These are phyloP conservation scores for Oryzias woworae DNA, from an alignment of 2,113 vertebrate species.

Conservation along the genomic window DNA sequence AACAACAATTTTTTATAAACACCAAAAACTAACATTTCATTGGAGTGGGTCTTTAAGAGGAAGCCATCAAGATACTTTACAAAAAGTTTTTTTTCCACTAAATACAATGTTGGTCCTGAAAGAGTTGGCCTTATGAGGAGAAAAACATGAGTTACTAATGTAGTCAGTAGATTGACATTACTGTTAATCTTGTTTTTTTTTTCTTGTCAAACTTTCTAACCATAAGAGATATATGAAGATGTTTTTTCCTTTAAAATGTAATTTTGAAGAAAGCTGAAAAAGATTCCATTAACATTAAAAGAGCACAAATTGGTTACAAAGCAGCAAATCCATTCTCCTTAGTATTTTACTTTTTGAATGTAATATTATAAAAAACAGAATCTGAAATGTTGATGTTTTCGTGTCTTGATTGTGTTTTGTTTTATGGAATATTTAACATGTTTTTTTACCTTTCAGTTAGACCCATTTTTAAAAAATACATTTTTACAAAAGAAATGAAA, in stretches of 20 bases:
- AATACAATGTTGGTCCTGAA: too few relatives aligned
- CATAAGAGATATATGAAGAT: not conserved
- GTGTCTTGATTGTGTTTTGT: slow-evolving; percentile 41
- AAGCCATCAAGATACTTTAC: too few relatives aligned
- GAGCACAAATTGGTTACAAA: slow-evolving; percentile 47
- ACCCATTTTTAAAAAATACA: not conserved
- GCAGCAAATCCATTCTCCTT: slow-evolving; percentile 21
- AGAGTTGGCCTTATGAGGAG: too few relatives aligned
- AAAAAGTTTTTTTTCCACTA: too few relatives aligned
- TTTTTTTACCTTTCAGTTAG: not conserved
- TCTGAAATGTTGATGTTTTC: slow-evolving; percentile 27
- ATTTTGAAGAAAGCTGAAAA: slow-evolving; percentile 22
- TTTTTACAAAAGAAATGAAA: not conserved
- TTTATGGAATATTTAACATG: slow-evolving; percentile 23
- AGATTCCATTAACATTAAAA: slow-evolving; percentile 16
- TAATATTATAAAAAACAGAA: slow-evolving; percentile 25
- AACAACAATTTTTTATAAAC: too few relatives aligned
- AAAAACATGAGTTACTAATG: too few relatives aligned
- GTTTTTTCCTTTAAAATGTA: not conserved
- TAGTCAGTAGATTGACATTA: not conserved
- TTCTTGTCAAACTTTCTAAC: slow-evolving; percentile 13
- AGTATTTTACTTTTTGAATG: slow-evolving; percentile 38
- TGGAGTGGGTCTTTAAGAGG: too few relatives aligned
- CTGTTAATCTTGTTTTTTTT: slow-evolving; percentile 5
- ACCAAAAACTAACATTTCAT: too few relatives aligned